Base-by-base conservation (phyloP, 2,888 invertebrate species). In the Microchrysa polita region DNA sequence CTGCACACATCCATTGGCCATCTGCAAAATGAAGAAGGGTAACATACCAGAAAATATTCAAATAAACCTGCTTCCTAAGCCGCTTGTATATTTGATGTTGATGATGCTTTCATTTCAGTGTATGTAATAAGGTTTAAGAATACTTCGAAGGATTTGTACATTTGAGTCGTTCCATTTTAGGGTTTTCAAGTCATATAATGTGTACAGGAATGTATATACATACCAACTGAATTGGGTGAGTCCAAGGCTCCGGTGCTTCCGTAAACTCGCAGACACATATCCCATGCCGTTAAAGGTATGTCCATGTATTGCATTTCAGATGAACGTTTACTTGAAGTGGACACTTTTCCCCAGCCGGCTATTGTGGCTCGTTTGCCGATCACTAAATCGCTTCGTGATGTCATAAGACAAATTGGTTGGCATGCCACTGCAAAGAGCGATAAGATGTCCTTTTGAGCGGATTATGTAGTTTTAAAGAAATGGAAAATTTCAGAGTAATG, bases 341-440 rank as follows among this genome's bases (percentile, higher is more conserved):
- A 91, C 78, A 90, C 84, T 85, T 91, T 91, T 61, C 93, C 93
- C 91, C 84, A 84, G 1, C 85, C 85, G 42, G 83, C 82, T 67
- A 84, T 83, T 18, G 81, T 82, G n/a, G 84, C 82, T 12, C 85
- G 80, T 74, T 83, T 84, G 20, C 85, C 85, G 69, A 85, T 83
- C 40, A 84, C 80, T 77, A 85, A 79, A 78, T 84, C 84, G 71
- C 81, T 80, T 59, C 85, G 81, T 75, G 83, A 82, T 77, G 84
- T 83, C 74, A 86, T 83, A 78, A 91, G 82, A 81, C 93, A 93
- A 79, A 93, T 88, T 78, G 93, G 93, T 79, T 93, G 93, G 0
- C 90, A 90, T 78, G 92, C 91, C 81, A 92, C 93, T 93, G 85
- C 77, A 85, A 83, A 78, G 5, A 52, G 14, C 27, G 27, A 34